Evolutionary conservation across 1,140 invertebrate species (phyloP).

Genomic region (Heliconius melpomene): DNA sequence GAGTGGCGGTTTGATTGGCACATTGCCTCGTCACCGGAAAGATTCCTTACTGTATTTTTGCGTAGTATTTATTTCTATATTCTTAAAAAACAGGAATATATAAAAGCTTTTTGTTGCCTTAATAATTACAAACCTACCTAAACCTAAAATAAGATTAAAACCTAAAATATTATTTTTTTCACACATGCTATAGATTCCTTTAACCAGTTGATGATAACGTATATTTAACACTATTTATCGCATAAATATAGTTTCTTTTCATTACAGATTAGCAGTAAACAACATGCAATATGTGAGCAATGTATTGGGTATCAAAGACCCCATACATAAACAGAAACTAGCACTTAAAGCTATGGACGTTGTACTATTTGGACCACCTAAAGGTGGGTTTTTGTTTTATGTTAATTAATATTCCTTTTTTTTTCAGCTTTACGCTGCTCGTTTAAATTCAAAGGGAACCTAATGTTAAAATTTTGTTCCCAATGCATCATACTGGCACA

Average conservation of each 20-base stretch:
- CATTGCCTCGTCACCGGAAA: too few species aligned
- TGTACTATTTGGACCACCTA: conserved; percentile 97
- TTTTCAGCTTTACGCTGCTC: not conserved
- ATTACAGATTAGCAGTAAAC: conserved; percentile 92
- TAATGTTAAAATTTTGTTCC: not conserved
- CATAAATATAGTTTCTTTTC: conserved; percentile 3
- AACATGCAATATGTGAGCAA: conserved; percentile 93
- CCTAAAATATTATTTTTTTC: too few species aligned
- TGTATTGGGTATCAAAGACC: conserved; percentile 97
- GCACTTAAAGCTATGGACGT: conserved; percentile 98
- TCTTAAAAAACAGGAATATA: too few species aligned
- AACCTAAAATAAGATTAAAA: too few species aligned
- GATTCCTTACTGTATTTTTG: not conserved
- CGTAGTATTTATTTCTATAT: not conserved
- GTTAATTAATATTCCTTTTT: not conserved
- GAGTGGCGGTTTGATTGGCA: too few species aligned
- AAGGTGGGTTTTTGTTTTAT: conserved; percentile 84
- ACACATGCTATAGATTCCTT: too few species aligned
- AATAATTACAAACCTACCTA: too few species aligned
- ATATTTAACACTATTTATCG: not conserved
- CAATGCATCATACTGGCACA: too few species aligned
- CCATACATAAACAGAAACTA: conserved; percentile 97
- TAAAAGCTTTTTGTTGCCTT: too few species aligned
- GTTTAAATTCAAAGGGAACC: not conserved
- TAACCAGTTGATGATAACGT: not conserved